phyloP scores from a whole-genome alignment of 2,888 invertebrate genomes.

The Erebia ligea region DNA sequence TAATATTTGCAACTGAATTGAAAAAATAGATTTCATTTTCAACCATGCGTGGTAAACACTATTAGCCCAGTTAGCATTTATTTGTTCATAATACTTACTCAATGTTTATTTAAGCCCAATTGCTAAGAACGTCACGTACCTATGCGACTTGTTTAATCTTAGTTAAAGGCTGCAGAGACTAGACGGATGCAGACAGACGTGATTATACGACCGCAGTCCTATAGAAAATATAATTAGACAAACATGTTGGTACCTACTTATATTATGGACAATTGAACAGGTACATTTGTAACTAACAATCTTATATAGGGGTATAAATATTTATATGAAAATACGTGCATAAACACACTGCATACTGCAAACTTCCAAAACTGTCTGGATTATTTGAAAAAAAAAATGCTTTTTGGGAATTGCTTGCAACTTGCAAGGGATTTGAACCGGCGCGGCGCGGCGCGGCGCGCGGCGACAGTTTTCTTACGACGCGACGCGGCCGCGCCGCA shows the following conservation, averaged over 20 bases:
- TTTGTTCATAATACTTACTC: constrained; percentile 9
- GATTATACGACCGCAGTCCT: constrained; percentile 21
- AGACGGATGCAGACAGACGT: constrained; percentile 18
- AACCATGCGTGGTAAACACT: constrained; percentile 18
- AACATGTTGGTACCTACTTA: neutral
- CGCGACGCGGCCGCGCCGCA: no score
- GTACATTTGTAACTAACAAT: neutral
- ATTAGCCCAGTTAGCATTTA: constrained; percentile 25
- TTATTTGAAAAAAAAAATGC: no score
- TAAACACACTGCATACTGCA: no score
- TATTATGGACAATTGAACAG: neutral
- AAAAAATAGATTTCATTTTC: constrained; percentile 19
- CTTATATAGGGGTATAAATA: neutral
- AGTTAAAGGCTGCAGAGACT: constrained; percentile 21
- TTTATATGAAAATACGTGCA: no score
- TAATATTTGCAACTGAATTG: no score
- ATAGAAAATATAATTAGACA: constrained; percentile 11
- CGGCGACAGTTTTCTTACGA: no score
- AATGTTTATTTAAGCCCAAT: constrained; percentile 22
- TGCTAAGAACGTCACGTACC: constrained; percentile 27
- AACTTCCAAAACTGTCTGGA: no score
- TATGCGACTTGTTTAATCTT: constrained; percentile 23
- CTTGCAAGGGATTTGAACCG: no score
- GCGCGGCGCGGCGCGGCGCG: no score
- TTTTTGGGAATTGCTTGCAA: no score